Conservation (phyloP, 2,113 vertebrate genomes). For the Mobula birostris region DNA sequence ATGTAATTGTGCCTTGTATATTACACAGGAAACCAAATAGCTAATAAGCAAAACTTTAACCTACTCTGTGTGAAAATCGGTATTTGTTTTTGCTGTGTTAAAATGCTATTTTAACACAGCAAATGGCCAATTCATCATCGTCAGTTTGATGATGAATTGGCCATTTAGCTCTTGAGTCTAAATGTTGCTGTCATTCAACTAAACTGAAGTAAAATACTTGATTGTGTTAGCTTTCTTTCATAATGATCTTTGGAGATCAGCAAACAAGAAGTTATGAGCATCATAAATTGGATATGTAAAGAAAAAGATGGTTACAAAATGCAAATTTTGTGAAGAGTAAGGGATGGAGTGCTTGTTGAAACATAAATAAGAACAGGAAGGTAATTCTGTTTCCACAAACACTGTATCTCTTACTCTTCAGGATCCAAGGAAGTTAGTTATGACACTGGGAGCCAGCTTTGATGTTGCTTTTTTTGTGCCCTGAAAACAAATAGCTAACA, state of each 20-base stretch:
- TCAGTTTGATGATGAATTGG: background rate
- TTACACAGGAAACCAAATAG: background rate
- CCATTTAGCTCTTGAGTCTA: background rate
- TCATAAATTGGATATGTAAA: background rate
- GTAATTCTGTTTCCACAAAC: background rate
- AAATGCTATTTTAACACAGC: too few relatives aligned
- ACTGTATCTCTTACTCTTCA: background rate
- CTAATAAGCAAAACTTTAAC: background rate
- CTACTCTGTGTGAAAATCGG: background rate
- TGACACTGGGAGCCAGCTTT: background rate
- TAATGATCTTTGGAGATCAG: background rate
- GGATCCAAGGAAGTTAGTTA: background rate
- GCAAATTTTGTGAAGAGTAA: background rate
- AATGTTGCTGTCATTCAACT: background rate
- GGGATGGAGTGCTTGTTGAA: too few relatives aligned
- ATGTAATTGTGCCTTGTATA: background rate
- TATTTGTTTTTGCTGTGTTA: background rate
- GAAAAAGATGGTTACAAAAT: background rate
- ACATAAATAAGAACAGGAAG: too few relatives aligned
- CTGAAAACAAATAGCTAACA: background rate
- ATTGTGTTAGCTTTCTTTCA: background rate
- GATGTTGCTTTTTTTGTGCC: background rate
- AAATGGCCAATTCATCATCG: too few relatives aligned
- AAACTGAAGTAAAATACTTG: background rate
- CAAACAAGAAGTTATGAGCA: background rate